Evolutionary conservation across 2,113 vertebrate species (phyloP), one percentile per base, ranked within the genome.

Genomic region (Brachionichthys hirsutus): DNA sequence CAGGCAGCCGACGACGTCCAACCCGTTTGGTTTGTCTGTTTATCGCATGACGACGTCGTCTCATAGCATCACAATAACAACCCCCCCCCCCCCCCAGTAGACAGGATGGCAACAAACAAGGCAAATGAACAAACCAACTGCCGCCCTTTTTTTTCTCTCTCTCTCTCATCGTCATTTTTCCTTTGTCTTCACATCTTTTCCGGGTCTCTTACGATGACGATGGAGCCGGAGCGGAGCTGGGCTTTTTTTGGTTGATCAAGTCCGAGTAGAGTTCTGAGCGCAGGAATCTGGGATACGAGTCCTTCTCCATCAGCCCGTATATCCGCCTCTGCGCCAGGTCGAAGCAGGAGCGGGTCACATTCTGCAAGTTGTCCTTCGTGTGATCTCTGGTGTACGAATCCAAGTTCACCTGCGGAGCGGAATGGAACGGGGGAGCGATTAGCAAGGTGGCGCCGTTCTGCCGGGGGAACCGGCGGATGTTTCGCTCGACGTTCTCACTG

Each of bases 281-380:
- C 47, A 99, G 92, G 88, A 99, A 99, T 40, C 97, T 94, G 1
- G 97, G 95, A 60, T 98, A 99, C 0, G 97, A 96, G 93, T 99
- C 97, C 81, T 98, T 97, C 86, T 99, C 97, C 97, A 99, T 99
- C 47, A 99, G 92, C 62, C 95, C 96, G 0, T 94, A 98, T 90
- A 99, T 99, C 85, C 97, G 93, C 80, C 95, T 91, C 90, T 99
- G 97, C 0, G 97, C 97, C 3, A 97, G 90, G 69, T 99, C 95
- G 0, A 99, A 99, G 90, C 94, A 94, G 87, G 93, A 90, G 51
- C 93, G 93, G 0, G 91, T 94, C 84, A 94, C 91, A 54, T 92
- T 94, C 90, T 96, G 95, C 73, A 99, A 88, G 93, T 97, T 98
- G 78, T 95, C 95, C 90, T 95, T 96, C 56, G 97, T 99, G 88